These are phyloP conservation scores for Chionis minor DNA, from an alignment of 2,113 vertebrate species.

Conservation along the genomic window DNA sequence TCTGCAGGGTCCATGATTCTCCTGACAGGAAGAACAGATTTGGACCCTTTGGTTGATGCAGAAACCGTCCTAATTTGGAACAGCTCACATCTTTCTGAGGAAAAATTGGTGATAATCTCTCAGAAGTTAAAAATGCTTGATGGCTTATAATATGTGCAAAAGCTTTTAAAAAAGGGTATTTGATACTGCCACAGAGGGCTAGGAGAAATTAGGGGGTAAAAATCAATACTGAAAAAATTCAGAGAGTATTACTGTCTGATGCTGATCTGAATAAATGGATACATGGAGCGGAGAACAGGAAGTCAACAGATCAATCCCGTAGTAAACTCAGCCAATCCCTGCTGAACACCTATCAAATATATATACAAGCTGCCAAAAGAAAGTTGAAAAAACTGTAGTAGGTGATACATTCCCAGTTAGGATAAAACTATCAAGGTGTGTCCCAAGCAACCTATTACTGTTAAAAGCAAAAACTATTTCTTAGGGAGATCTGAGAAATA, in stretches of 20 bases:
- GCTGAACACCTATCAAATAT: background rate
- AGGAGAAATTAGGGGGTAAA: background rate
- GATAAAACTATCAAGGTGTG: background rate
- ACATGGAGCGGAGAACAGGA: background rate
- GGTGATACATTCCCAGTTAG: background rate
- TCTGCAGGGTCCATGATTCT: background rate
- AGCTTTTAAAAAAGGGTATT: background rate
- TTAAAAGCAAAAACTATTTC: background rate
- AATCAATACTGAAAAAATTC: background rate
- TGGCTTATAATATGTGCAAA: background rate
- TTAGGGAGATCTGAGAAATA: background rate
- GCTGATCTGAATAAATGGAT: background rate
- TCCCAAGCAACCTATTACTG: background rate
- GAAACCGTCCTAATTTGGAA: background rate
- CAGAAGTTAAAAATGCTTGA: background rate
- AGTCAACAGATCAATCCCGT: background rate
- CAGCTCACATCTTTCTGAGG: background rate
- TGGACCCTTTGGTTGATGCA: background rate
- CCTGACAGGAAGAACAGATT: background rate
- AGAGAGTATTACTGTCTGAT: background rate
- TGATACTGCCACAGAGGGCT: background rate
- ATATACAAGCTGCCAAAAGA: background rate
- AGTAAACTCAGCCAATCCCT: background rate
- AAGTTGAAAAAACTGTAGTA: background rate
- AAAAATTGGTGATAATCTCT: background rate